A percentile compares a stretch with the other conserved stretches of the same genome.
phyloP scores from a whole-genome alignment of 2,888 invertebrate species.

The Ctenicera cuprea region DNA sequence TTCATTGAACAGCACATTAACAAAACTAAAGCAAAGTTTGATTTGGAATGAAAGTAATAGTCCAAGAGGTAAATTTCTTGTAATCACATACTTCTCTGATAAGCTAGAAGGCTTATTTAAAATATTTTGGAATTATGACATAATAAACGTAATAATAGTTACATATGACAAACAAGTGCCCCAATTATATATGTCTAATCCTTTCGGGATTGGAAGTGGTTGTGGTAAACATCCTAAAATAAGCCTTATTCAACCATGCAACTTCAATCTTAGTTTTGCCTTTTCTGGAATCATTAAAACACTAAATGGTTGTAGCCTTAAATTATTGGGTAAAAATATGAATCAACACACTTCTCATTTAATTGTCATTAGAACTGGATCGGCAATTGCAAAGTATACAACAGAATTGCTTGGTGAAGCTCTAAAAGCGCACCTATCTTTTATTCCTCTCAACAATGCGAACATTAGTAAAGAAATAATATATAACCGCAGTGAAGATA shows the following conservation, averaged over 20 bases:
- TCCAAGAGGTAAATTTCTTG: background rate
- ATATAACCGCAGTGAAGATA: background rate
- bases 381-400: background rate
- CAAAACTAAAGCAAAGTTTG: background rate
- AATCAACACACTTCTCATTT: too few relatives aligned
- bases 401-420: background rate
- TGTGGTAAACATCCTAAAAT: background rate
- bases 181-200: background rate
- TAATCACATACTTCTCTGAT: background rate
- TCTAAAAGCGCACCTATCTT: background rate
- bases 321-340: too few relatives aligned
- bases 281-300: background rate
- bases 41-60: constrained; percentile 3
- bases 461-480: background rate
- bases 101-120: background rate
- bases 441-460: background rate
- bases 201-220: background rate
- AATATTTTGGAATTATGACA: background rate
- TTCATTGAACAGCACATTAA: background rate
- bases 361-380: too few relatives aligned
- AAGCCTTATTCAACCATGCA: background rate
- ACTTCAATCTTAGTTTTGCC: background rate
- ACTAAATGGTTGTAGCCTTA: background rate
- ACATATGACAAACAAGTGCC: background rate
- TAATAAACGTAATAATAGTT: background rate